A percentile compares a stretch with the other conserved stretches of the same genome.
phyloP scores from a whole-genome alignment of 2,797 vertebrate species.

The Leptatherina wallacei region DNA sequence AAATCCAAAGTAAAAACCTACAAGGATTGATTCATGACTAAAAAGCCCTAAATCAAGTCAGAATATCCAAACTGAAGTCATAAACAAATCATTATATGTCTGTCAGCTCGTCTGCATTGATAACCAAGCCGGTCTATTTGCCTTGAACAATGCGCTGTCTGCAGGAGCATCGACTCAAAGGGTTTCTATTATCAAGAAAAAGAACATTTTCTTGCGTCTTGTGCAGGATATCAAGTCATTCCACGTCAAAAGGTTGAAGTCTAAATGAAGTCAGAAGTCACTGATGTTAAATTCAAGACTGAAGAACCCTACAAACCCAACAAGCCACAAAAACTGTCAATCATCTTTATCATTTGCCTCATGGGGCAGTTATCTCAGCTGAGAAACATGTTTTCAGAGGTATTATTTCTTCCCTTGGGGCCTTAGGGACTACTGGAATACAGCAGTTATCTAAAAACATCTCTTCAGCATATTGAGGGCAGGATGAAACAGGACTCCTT shows the following conservation, averaged over 20 bases:
- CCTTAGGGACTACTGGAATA: conserved; percentile 2
- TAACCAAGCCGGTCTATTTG: background rate
- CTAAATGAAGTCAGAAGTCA: background rate
- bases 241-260: background rate
- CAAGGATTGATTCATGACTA: background rate
- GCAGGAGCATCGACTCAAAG: background rate
- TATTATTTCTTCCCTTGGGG: conserved; percentile 3
- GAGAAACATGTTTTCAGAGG: conserved; percentile 7
- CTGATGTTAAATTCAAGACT: background rate
- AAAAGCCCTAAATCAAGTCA: background rate
- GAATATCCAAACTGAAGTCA: background rate
- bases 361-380: background rate
- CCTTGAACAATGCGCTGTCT: background rate
- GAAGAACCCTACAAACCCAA: background rate
- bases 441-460: conserved; percentile 25
- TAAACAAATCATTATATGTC: background rate
- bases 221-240: background rate
- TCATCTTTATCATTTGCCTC: background rate
- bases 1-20: conserved; percentile 1
- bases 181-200: background rate
- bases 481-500: conserved; percentile 12
- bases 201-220: background rate
- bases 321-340: background rate
- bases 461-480: conserved; percentile 20
- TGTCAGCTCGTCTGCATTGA: background rate